Evolutionary conservation across 1,140 invertebrate species (phyloP), one percentile per base, ranked within the genome.

Genomic region (Parasteatoda tepidariorum): DNA sequence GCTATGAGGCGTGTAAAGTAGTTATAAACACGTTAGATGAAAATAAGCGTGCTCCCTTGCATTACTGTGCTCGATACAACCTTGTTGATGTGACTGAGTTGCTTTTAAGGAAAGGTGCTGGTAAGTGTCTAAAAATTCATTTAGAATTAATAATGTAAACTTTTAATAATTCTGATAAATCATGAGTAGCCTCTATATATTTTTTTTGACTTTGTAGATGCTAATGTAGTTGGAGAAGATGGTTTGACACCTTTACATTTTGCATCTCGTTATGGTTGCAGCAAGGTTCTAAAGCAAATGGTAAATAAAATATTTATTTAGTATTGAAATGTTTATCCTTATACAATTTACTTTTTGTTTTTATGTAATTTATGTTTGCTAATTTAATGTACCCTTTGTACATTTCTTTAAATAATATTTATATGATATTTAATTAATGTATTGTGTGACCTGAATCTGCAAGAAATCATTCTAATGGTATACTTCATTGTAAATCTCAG

Each of bases 41-140:
- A 4, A 87, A 89, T 55, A 85, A 88, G 9, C 81, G 90, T 4
- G 87, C 88, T 11, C 88, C 90, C 2, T 86, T 90, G 1, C 90
- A 90, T 85, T 90, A 90, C 85, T 89, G 89, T 18, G 89, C 89
- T 7, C 87, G 89, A 2, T 90, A 90, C 83, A 88, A 89, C 64
- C 88, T 89, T 81, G 84, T 87, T 2, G 85, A 85, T 18, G 86
- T 89, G 7, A 88, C 89, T 26, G 87, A 87, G 66, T 70, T 89
- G 0, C 86, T 90, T 4, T 85, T 90, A 9, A 86, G 89, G 38
- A 85, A 86, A 48, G 89, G 88, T 13, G 90, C 90, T 62, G 85
- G 88, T 89, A 86, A 86, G 76, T 85, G 61, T 74, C 61, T 54
- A 0, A 62, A 31, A 57, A 3, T 74, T 48, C 38, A 48, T 13